Evolutionary conservation across 2,888 invertebrate genomes (phyloP).

Genomic region (Timandra comae): DNA sequence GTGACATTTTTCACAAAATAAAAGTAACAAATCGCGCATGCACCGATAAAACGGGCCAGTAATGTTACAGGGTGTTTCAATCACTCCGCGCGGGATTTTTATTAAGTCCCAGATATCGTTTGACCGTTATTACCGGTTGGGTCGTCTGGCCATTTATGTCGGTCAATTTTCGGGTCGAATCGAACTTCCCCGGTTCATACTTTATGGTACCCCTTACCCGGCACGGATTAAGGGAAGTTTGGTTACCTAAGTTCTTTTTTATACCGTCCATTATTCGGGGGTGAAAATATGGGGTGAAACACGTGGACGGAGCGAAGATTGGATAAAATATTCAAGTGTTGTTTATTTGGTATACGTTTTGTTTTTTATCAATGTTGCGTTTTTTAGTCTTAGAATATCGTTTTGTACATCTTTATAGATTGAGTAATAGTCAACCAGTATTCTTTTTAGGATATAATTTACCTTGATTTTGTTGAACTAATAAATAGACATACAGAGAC

Average conservation of each 20-base stretch:
- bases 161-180: constrained; percentile 54
- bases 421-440: too few relatives aligned
- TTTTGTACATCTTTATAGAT: too few relatives aligned
- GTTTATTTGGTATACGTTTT: constrained; percentile 1
- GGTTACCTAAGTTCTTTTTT: constrained; percentile 24
- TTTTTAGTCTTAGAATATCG: too few relatives aligned
- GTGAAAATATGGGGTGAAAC: constrained; percentile 14
- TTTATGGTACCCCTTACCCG: constrained; percentile 19
- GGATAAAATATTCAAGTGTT: constrained; percentile 16
- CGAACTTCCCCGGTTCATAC: constrained; percentile 27
- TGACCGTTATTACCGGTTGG: constrained; percentile 44
- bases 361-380: too few relatives aligned
- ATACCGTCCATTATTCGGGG: constrained; percentile 18
- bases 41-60: constrained; percentile 13
- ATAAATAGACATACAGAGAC: too few relatives aligned
- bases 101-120: constrained; percentile 52
- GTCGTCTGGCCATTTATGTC: constrained; percentile 40
- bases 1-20: constrained; percentile 3
- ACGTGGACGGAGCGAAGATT: constrained; percentile 9
- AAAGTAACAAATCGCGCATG: constrained; percentile 11
- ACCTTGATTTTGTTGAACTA: too few relatives aligned
- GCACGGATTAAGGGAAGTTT: constrained; percentile 22
- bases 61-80: constrained; percentile 22
- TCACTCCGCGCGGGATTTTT: constrained; percentile 36
- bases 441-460: too few relatives aligned